Evolutionary conservation across 2,113 vertebrate species (phyloP), one percentile per base, ranked within the genome.

Genomic region (Oxyura jamaicensis): DNA sequence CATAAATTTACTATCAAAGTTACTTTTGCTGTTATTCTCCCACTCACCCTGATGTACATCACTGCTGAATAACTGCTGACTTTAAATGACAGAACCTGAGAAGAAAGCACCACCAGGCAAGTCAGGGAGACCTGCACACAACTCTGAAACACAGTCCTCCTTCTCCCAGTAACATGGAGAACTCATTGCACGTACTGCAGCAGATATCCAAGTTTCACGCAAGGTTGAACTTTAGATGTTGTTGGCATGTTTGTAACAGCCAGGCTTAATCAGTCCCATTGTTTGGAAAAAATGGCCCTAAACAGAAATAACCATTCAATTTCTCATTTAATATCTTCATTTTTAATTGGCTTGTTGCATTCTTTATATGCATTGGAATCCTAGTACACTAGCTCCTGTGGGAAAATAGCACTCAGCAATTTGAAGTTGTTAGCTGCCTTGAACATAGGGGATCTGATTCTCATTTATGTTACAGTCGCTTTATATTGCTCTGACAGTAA

Each of bases 341-440:
- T 97, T 96, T 96, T 97, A 96, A 96, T 97, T 95, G 94, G 84
- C 72, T 96, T 80, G 91, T 88, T 87, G 89, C 82, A 71, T 88
- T 96, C 87, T 91, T 95, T 95, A 83, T 96, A 88, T 80, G 87
- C 87, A 93, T 85, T 88, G 91, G 89, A 96, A 92, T 83, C 92
- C 84, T 91, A 77, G 75, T 46, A 74, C 41, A 18, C 15, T 21
- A 62, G 50, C 72, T 95, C 94, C 93, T 91, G n/a, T 85, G 95
- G 96, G 96, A 95, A 96, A 95, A 94, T 11, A 86, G 83, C 44
- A 58, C 69, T 93, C 90, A 72, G 86, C 96, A 94, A 94, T 94
- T 84, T 94, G 88, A 86, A 91, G 87, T 65, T 91, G 90, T 96
- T 96, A 91, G 80, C 69, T 95, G 92, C 86, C 92, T 67, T 96